Evolutionary conservation across 2,888 invertebrate genomes (phyloP).

Genomic region (Isotomurus palustris): DNA sequence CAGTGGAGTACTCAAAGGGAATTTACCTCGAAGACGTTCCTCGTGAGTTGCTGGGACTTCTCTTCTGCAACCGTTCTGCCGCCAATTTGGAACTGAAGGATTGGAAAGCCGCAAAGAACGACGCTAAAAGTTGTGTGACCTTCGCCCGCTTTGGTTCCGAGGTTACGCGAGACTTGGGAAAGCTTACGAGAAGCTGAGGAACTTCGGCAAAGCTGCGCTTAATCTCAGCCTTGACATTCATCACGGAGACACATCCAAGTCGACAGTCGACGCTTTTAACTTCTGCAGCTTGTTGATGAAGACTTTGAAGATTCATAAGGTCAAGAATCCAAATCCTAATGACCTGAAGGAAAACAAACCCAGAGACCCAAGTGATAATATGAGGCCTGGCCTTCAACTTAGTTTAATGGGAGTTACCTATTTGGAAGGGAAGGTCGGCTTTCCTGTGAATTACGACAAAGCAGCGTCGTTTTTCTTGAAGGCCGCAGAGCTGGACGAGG

Average conservation of each 20-base stretch:
- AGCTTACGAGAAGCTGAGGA: neutral
- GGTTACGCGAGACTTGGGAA: slow-evolving; percentile 8
- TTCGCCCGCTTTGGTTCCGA: slow-evolving; percentile 8
- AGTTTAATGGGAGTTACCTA: too few species aligned
- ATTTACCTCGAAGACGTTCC: slow-evolving; percentile 1
- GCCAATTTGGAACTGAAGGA: neutral
- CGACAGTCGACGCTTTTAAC: too few species aligned
- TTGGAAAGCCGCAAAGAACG: slow-evolving; percentile 6
- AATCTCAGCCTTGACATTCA: neutral
- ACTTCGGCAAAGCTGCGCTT: slow-evolving; percentile 1
- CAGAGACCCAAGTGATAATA: too few species aligned
- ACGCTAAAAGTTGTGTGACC: slow-evolving; percentile 3
- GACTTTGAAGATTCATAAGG: too few species aligned
- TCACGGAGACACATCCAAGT: too few species aligned
- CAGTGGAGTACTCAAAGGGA: slow-evolving; percentile 6
- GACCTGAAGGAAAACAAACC: too few species aligned
- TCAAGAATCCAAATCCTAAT: too few species aligned
- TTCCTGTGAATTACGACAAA: neutral
- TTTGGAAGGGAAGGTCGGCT: neutral
- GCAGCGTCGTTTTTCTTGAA: slow-evolving; percentile 13
- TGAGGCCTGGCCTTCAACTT: too few species aligned
- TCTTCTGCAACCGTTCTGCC: slow-evolving; percentile 15
- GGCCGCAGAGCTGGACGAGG: slow-evolving; percentile 12
- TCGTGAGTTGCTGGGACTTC: neutral
- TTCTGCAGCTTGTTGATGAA: too few species aligned